Conservation (phyloP, 2,888 invertebrate genomes). For the Lochmaea capreae region DNA sequence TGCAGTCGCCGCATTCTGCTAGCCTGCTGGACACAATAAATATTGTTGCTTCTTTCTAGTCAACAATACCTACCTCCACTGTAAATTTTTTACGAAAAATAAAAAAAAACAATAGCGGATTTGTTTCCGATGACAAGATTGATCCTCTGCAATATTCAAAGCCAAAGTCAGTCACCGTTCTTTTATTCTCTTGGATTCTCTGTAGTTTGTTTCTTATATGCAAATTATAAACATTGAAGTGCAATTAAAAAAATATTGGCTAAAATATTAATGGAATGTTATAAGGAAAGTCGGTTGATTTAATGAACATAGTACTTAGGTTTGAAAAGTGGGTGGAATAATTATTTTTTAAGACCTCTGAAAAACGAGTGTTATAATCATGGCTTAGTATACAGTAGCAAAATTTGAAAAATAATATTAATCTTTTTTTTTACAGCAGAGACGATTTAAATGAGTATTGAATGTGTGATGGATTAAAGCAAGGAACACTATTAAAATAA, state of each 20-base stretch:
- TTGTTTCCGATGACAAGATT: slow-evolving; percentile 61
- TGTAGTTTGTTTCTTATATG: neutral
- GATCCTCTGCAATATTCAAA: slow-evolving; percentile 60
- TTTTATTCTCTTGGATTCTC: neutral
- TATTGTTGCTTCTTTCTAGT: slow-evolving; percentile 63
- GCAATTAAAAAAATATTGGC: neutral
- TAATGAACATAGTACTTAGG: neutral
- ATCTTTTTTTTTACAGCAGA: too few relatives aligned
- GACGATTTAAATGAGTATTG: too few relatives aligned
- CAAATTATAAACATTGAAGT: neutral
- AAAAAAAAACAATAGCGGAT: slow-evolving; percentile 50
- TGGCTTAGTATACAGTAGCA: too few relatives aligned
- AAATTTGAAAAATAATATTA: too few relatives aligned
- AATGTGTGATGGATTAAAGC: too few relatives aligned
- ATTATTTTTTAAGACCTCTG: too few relatives aligned
- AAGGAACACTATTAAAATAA: too few relatives aligned
- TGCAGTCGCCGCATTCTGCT: slow-evolving; percentile 63
- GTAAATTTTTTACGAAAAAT: slow-evolving; percentile 63
- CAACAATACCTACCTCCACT: slow-evolving; percentile 63
- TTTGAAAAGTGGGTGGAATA: too few relatives aligned
- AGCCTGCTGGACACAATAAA: slow-evolving; percentile 65
- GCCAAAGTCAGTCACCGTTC: slow-evolving; percentile 50
- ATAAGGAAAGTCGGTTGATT: neutral
- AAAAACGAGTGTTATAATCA: too few relatives aligned
- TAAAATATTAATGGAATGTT: neutral